These are phyloP conservation scores for Chloroceryle inda DNA, from an alignment of 2,797 vertebrate genomes.

Conservation along the genomic window DNA sequence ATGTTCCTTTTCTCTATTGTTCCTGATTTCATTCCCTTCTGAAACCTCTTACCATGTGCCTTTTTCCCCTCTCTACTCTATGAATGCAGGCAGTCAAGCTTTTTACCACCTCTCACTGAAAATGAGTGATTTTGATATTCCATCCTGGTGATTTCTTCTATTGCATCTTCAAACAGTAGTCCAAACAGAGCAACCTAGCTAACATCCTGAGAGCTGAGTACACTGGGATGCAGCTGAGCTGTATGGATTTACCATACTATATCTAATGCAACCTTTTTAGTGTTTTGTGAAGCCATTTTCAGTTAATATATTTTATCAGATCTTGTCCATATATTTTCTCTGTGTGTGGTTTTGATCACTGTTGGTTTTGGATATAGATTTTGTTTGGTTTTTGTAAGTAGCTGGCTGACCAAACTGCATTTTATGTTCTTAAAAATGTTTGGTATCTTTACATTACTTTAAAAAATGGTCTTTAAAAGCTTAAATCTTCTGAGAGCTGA, in stretches of 20 bases:
- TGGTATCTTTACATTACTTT: background rate
- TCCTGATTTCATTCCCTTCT: background rate
- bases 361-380: background rate
- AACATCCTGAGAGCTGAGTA: background rate
- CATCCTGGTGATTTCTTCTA: background rate
- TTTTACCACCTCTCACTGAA: background rate
- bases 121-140: background rate
- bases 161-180: background rate
- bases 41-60: background rate
- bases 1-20: background rate
- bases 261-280: background rate
- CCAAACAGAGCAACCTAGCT: background rate
- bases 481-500: background rate
- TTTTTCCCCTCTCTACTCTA: background rate
- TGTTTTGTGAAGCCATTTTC: background rate
- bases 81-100: background rate
- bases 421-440: background rate
- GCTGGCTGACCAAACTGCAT: background rate
- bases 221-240: background rate
- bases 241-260: fast-evolving
- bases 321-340: background rate
- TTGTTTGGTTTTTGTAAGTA: background rate
- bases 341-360: background rate
- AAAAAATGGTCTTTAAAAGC: background rate
- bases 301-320: background rate